Evolutionary conservation across 2,888 invertebrate genomes (phyloP).

Genomic region (Sesia apiformis): DNA sequence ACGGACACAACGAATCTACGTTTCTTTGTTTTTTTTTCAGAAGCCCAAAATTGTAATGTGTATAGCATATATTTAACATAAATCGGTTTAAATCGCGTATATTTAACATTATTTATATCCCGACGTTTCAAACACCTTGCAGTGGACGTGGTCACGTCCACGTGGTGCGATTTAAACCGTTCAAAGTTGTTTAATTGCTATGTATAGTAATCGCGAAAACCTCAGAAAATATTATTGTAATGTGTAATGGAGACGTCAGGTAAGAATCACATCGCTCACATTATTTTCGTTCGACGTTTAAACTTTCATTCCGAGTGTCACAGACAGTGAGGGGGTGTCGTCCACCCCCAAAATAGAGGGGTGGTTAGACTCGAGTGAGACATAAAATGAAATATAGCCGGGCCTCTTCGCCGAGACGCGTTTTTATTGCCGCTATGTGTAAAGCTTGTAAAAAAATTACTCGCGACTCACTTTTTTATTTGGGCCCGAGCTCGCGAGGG

Average conservation of each 20-base stretch:
- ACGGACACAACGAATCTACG: too few species aligned
- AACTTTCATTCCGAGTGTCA: slow-evolving; percentile 60
- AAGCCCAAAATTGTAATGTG: too few species aligned
- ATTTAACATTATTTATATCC: too few species aligned
- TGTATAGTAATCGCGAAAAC: too few species aligned
- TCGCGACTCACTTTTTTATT: slow-evolving; percentile 50
- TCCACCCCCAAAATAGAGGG: slow-evolving; percentile 18
- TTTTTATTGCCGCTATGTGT: slow-evolving; percentile 66
- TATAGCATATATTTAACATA: too few species aligned
- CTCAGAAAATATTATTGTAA: too few species aligned
- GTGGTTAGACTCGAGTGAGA: slow-evolving; percentile 25
- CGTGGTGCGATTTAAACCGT: too few species aligned
- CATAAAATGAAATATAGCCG: slow-evolving; percentile 58
- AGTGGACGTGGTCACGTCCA: too few species aligned
- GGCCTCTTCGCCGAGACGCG: slow-evolving; percentile 39
- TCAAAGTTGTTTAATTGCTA: too few species aligned
- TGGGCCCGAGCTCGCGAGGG: slow-evolving; percentile 18
- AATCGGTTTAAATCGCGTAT: too few species aligned
- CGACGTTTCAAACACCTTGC: too few species aligned
- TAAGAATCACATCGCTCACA: slow-evolving; percentile 41
- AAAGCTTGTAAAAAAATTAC: slow-evolving; percentile 67
- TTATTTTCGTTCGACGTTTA: slow-evolving; percentile 56
- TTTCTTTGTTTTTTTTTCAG: too few species aligned
- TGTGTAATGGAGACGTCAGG: neutral
- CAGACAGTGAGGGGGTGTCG: slow-evolving; percentile 23